Conservation (phyloP, 2,888 invertebrate species). For the Archaeoteleia sp. region DNA sequence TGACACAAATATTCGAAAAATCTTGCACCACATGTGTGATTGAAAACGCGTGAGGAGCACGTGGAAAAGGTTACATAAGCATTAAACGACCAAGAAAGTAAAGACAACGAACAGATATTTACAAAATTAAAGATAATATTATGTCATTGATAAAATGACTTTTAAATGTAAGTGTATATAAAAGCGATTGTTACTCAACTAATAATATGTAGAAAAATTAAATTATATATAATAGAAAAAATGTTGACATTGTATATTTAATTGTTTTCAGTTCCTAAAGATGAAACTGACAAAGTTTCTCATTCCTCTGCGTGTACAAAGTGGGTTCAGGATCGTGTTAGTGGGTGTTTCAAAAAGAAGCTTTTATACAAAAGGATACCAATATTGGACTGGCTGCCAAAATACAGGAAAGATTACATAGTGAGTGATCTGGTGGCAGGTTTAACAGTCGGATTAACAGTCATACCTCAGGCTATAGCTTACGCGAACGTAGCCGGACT, state of each 20-base stretch:
- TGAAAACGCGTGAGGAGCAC: no score
- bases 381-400: slow-evolving; percentile 82
- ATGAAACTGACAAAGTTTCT: slow-evolving; percentile 49
- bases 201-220: no score
- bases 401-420: slow-evolving; percentile 80
- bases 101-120: no score
- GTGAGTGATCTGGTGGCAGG: slow-evolving; percentile 88
- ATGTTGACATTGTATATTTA: not conserved
- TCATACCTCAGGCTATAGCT: slow-evolving; percentile 81
- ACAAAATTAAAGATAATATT: no score
- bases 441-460: slow-evolving; percentile 82
- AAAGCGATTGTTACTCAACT: no score
- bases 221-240: not conserved
- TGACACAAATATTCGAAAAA: no score
- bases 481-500: slow-evolving; percentile 78
- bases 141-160: no score
- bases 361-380: slow-evolving; percentile 80
- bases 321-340: slow-evolving; percentile 75
- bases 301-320: slow-evolving; percentile 59
- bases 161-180: not conserved
- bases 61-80: no score
- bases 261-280: slow-evolving; percentile 58
- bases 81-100: no score
- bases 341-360: slow-evolving; percentile 79
- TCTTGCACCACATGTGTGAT: no score